Evolutionary conservation across 2,113 vertebrate genomes (phyloP).

Genomic region (Elachura formosa): DNA sequence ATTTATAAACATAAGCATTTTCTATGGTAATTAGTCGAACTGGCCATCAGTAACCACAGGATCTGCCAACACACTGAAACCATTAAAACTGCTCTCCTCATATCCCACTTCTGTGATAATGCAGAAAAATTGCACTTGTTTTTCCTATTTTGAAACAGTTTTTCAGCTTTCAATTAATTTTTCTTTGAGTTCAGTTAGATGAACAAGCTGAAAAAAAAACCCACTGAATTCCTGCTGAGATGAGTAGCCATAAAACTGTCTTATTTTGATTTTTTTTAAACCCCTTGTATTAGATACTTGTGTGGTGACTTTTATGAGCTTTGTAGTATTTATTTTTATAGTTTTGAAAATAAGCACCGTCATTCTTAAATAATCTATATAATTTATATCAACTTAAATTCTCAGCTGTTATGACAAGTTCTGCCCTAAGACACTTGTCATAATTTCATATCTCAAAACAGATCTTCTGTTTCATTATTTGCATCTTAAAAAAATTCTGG

Average conservation of each 20-base stretch:
- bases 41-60: background rate
- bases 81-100: background rate
- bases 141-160: background rate
- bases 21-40: background rate
- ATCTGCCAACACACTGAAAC: background rate
- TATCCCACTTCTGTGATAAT: background rate
- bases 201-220: background rate
- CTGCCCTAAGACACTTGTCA: background rate
- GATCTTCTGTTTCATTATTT: background rate
- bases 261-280: background rate
- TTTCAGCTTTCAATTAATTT: constrained; percentile 22
- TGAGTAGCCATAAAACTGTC: constrained; percentile 4
- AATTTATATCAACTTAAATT: background rate
- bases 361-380: background rate
- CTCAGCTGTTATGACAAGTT: background rate
- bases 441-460: background rate
- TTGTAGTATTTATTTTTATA: background rate
- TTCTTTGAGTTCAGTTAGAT: background rate
- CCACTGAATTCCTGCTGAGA: background rate
- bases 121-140: background rate
- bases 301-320: background rate
- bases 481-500: background rate
- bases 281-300: background rate
- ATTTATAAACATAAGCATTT: background rate
- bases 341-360: background rate